Evolutionary conservation across 2,113 vertebrate genomes (phyloP).

Genomic region (Poecilia latipinna): DNA sequence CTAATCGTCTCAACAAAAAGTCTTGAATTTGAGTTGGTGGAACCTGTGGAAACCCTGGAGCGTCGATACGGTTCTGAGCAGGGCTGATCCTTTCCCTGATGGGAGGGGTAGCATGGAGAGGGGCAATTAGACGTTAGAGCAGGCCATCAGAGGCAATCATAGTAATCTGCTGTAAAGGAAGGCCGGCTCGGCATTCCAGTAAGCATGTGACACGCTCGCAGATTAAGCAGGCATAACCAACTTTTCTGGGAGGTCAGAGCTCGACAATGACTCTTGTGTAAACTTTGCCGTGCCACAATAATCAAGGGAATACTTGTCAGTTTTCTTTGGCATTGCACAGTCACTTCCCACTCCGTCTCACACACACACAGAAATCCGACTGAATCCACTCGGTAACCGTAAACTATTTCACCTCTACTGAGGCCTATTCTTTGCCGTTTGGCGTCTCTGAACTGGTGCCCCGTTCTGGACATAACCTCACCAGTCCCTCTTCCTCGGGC

Average conservation of each 20-base stretch:
- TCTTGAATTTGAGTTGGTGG: no score
- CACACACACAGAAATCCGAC: not conserved
- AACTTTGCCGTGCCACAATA: slow-evolving; percentile 75
- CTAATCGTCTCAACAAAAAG: no score
- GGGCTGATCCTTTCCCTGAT: slow-evolving; percentile 5
- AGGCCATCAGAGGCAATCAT: slow-evolving; percentile 70
- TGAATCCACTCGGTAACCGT: not conserved
- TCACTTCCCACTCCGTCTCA: not conserved
- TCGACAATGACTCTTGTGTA: slow-evolving; percentile 78
- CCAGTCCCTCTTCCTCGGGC: slow-evolving; percentile 20
- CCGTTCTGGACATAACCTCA: not conserved
- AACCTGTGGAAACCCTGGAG: not conserved
- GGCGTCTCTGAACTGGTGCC: not conserved
- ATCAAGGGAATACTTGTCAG: slow-evolving; percentile 64
- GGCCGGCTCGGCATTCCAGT: slow-evolving; percentile 75
- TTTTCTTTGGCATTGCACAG: slow-evolving; percentile 12
- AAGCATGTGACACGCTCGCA: slow-evolving; percentile 74
- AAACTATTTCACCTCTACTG: not conserved
- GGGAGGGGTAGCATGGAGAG: slow-evolving; percentile 44
- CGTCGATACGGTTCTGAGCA: slow-evolving; percentile 1
- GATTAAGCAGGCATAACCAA: slow-evolving; percentile 73
- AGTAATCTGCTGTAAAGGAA: slow-evolving; percentile 76
- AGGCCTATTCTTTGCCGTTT: no score
- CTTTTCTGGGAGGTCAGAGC: slow-evolving; percentile 70
- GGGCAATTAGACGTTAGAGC: slow-evolving; percentile 68